Base-by-base conservation (phyloP, 2,113 vertebrate genomes). In the Sceloporus tristichus region DNA sequence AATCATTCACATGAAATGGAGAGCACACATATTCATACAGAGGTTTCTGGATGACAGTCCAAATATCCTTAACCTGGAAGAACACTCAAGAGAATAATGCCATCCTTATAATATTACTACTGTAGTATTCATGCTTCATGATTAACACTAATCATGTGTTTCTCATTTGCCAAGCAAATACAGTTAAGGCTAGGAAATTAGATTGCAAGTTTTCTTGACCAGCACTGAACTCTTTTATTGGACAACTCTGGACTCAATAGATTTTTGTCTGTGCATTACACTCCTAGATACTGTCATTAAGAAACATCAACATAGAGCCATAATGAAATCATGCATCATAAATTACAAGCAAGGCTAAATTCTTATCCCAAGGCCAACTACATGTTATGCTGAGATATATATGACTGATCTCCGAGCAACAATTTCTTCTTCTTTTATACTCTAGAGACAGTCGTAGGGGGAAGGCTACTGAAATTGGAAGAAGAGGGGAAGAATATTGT, bases 351-450 rank as follows among this genome's bases (percentile, higher is more conserved):
- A 84, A 59, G 9, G 6, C 53, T 38, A 18, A 75, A 75, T 75
- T 59, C 71, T n/a, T 74, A 75, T 74, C 53, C 38, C 65, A 82
- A 82, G 65, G 66, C 62, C 81, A 70, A 82, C 62, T 48, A 70
- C 14, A 34, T 38, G 16, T 29, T 42, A 48, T 27, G 13, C 5
- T 42, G 38, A 6, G 56, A 42, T 25, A 82, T 42, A 7, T 5
- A 42, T 29, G 78, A 65, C 18, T 9, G 11, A 62, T 18, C 18
- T 18, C 13, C 4, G 10, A 10, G 5, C 9, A 29, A 71, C 18
- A 27, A 29, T 29, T 29, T 71, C 68, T 71, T 71, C 27, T 71
- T 71, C 27, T 71, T 29, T 29, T 10, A 29, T 25, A 27, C 21
- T 8, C 68, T 71, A 71, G n/a, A 71, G 68, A 23, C 27, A 71